Base-by-base conservation (phyloP, 2,797 vertebrate genomes). In the Cheracebus regulus region DNA sequence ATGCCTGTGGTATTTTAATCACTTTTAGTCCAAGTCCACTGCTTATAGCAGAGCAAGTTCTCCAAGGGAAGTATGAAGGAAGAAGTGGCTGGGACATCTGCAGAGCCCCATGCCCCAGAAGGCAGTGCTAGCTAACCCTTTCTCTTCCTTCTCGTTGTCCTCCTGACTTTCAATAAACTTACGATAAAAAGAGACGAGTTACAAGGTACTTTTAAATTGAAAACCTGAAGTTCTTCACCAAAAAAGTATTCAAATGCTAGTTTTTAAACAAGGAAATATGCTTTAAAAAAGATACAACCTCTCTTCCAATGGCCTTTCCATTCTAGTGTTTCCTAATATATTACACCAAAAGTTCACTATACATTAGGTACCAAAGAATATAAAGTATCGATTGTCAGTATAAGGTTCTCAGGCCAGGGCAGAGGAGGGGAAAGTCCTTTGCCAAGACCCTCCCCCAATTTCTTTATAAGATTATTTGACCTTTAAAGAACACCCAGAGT, bases 51-150 rank as follows among this genome's bases (percentile, higher is more conserved):
- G 6, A 90, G 41, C 15, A 14, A 70, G 61, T n/a, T 30, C 79
- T 89, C 44, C 14, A 22, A 48, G 33, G 44, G 33, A 83, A 14
- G 15, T 1, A 2, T 7, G 15, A 36, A 46, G 24, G 33, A 85
- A 39, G 22, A 58, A 55, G 52, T 15, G 3, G 3, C 15, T 2
- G 1, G 50, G 26, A 57, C 13, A 7, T 12, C 7, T 2, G 41
- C 41, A 1, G 4, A 14, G 44, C 12, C 28, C 52, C 5, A 0
- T 0, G 33, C 1, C 0, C 61, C 58, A 12, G 0, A 14, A 17
- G 41, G 1, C n/a, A 33, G 17, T 4, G 14, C 61, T 7, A 14
- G 13, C 17, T 4, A 3, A 82, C 20, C 46, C 41, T 76, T 12
- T 44, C 4, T 64, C 20, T 15, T 2, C 44, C 22, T 41, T 46